Conservation (phyloP, 2,888 invertebrate species). For the Troides oblongomaculatus region DNA sequence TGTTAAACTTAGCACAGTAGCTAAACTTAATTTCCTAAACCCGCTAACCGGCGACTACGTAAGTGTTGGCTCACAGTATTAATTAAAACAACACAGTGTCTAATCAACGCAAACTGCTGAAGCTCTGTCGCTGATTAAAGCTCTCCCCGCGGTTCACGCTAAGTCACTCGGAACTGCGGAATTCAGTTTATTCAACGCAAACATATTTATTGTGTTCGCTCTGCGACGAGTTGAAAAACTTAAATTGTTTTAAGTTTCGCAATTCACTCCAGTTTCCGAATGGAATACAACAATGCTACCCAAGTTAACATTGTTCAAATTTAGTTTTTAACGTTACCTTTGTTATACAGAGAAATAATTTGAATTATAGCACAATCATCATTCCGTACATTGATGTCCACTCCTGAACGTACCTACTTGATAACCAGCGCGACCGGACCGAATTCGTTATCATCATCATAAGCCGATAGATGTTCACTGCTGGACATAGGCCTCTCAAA, state of each 20-base stretch:
- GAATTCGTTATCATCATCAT: too few relatives aligned
- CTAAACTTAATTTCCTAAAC: slow-evolving; percentile 9
- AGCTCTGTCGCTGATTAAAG: slow-evolving; percentile 29
- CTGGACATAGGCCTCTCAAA: too few relatives aligned
- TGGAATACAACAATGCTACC: too few relatives aligned
- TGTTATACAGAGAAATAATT: too few relatives aligned
- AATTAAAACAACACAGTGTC: slow-evolving; percentile 28
- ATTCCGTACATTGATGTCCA: too few relatives aligned
- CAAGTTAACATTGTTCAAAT: too few relatives aligned
- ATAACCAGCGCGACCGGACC: too few relatives aligned
- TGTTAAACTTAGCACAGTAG: not conserved
- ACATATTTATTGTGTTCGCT: slow-evolving; percentile 22
- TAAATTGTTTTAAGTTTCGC: slow-evolving; percentile 25
- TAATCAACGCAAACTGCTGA: slow-evolving; percentile 26
- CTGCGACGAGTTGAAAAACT: slow-evolving; percentile 24
- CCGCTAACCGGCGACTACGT: not conserved
- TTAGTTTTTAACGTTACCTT: too few relatives aligned
- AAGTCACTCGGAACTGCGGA: slow-evolving; percentile 26
- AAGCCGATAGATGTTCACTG: too few relatives aligned
- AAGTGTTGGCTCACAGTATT: slow-evolving; percentile 20
- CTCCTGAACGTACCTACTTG: too few relatives aligned
- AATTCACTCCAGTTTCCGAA: not conserved
- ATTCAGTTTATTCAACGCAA: slow-evolving; percentile 15
- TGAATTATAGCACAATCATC: too few relatives aligned
- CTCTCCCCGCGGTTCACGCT: slow-evolving; percentile 20